These are phyloP conservation scores for Epiblema foenella DNA, from an alignment of 2,888 invertebrate species.

Conservation along the genomic window DNA sequence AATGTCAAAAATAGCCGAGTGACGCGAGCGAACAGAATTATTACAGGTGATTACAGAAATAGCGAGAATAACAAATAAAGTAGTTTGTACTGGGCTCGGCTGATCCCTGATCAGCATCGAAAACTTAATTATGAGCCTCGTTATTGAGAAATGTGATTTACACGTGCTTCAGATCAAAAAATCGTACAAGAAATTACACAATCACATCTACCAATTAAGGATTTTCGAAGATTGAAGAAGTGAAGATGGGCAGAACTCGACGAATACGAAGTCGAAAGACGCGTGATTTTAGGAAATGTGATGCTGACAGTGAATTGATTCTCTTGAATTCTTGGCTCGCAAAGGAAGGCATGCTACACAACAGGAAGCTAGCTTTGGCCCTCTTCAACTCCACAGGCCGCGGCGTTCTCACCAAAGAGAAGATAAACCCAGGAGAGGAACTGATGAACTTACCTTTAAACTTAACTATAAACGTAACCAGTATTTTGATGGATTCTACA, in stretches of 20 bases:
- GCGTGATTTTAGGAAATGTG: constrained; percentile 66
- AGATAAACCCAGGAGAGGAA: constrained; percentile 83
- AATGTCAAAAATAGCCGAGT: too few relatives aligned
- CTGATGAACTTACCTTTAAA: constrained; percentile 86
- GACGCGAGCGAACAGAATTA: background rate
- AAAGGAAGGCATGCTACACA: constrained; percentile 83
- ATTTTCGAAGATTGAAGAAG: background rate
- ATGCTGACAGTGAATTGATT: constrained; percentile 70
- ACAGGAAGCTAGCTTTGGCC: constrained; percentile 83
- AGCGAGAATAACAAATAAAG: background rate
- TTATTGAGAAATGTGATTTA: constrained; percentile 5
- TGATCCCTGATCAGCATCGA: background rate
- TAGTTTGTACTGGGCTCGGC: background rate
- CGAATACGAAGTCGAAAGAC: constrained; percentile 69
- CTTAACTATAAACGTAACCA: constrained; percentile 85
- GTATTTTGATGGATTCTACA: constrained; percentile 80
- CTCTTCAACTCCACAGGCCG: constrained; percentile 89
- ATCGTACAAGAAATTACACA: background rate
- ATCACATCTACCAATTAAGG: background rate
- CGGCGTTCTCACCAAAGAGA: constrained; percentile 87
- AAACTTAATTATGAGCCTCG: constrained; percentile 8
- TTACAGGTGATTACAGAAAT: too few relatives aligned
- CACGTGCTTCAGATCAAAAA: background rate
- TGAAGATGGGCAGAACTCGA: constrained; percentile 81
- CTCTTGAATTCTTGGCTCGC: constrained; percentile 83